A percentile compares a stretch with the other conserved stretches of the same genome.
These are phyloP conservation scores for Dicrostonyx torquatus DNA, from an alignment of 2,797 vertebrate species.

Conservation along the genomic window DNA sequence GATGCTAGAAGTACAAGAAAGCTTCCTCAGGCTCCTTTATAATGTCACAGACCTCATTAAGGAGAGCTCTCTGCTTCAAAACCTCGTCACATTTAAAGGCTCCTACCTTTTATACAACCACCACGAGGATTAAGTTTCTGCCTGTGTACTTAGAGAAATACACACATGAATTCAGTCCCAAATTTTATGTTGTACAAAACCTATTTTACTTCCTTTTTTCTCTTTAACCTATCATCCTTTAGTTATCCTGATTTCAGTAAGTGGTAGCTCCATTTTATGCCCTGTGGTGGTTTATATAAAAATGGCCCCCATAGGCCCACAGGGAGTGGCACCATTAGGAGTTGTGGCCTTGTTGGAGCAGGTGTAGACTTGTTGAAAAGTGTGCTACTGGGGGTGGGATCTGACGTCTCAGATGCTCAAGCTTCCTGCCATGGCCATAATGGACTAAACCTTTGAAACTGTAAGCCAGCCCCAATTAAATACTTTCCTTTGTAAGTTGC, in stretches of 20 bases:
- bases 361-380: not conserved
- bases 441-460: not conserved
- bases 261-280: slow-evolving; percentile 26
- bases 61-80: not conserved
- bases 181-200: slow-evolving; percentile 5
- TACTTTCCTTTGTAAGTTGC: not conserved
- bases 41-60: not conserved
- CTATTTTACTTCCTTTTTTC: not conserved
- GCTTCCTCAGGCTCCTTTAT: not conserved
- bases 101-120: not conserved
- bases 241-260: slow-evolving; percentile 38
- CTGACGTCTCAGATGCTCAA: not conserved
- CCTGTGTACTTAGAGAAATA: not conserved
- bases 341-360: not conserved
- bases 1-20: not conserved
- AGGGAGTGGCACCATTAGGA: not conserved
- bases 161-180: not conserved
- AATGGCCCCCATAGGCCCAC: not conserved
- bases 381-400: not conserved
- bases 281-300: not conserved
- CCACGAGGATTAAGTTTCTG: not conserved
- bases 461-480: not conserved
- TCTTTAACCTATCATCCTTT: not conserved
- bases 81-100: not conserved
- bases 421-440: not conserved